These are phyloP conservation scores for Ischnura elegans DNA, from an alignment of 2,888 invertebrate species.

Conservation along the genomic window DNA sequence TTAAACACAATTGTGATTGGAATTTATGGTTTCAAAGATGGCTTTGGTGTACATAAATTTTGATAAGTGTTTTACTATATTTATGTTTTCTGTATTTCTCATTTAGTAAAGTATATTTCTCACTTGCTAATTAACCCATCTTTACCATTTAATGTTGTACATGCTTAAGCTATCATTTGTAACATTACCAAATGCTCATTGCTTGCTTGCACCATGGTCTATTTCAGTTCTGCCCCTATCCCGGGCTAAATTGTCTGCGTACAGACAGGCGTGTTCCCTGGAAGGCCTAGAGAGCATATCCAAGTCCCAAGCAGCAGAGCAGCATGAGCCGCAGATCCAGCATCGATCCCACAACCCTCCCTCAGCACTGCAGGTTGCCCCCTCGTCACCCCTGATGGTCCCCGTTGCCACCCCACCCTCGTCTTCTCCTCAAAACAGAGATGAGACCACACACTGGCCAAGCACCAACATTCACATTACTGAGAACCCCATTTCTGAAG, in stretches of 20 bases:
- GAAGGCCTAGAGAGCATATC: conserved; percentile 77
- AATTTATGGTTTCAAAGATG: neutral
- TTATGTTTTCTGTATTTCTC: neutral
- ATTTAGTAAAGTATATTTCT: neutral
- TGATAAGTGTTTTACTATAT: neutral
- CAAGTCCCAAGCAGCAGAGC: conserved; percentile 69
- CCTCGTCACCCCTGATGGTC: conserved; percentile 62
- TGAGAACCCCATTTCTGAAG: conserved; percentile 88
- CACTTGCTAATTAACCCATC: neutral
- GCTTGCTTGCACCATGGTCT: conserved; percentile 71
- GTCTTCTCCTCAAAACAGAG: conserved; percentile 54
- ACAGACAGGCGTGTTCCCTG: conserved; percentile 81
- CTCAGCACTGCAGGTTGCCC: conserved; percentile 57
- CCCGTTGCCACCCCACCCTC: conserved; percentile 59
- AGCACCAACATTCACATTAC: conserved; percentile 86
- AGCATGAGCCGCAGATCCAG: conserved; percentile 54
- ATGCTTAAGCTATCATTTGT: conserved; percentile 42
- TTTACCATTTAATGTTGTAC: conserved; percentile 49
- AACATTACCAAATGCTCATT: conserved; percentile 49
- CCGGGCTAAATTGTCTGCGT: conserved; percentile 85
- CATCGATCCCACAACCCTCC: conserved; percentile 58
- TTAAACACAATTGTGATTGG: neutral
- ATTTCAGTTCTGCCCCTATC: conserved; percentile 86
- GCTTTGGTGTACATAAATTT: neutral
- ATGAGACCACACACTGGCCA: conserved; percentile 74